These are phyloP conservation scores for Pangasius sanitwongsei DNA, from an alignment of 2,797 vertebrate genomes.

Conservation along the genomic window DNA sequence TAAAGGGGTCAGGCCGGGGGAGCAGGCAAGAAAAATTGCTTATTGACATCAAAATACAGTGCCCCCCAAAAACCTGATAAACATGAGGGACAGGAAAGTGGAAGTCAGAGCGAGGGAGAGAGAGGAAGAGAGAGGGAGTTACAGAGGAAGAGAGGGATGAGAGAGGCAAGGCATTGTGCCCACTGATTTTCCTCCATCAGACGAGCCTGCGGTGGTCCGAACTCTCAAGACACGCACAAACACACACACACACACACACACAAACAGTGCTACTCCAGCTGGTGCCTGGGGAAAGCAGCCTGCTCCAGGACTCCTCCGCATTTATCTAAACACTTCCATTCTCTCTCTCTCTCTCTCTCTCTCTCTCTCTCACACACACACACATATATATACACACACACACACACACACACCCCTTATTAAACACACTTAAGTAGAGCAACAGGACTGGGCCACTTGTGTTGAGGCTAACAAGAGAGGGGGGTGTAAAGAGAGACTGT, in stretches of 20 bases:
- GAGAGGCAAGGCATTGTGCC: constrained; percentile 74
- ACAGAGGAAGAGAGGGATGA: constrained; percentile 49
- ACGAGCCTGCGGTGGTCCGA: constrained; percentile 82
- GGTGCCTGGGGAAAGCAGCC: constrained; percentile 68
- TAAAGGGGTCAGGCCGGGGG: constrained; percentile 99
- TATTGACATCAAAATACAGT: constrained; percentile 99
- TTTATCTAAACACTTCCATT: constrained; percentile 75
- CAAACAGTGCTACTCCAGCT: constrained; percentile 40
- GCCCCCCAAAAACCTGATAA: constrained; percentile 98
- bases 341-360: constrained; percentile 45
- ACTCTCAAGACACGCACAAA: constrained; percentile 64
- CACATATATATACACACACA: constrained; percentile 51
- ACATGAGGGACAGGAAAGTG: constrained; percentile 92
- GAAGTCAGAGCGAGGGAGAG: constrained; percentile 67
- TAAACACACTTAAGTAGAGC: constrained; percentile 82
- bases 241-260: constrained; percentile 13
- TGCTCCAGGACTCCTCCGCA: constrained; percentile 75
- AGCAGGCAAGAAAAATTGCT: constrained; percentile 99
- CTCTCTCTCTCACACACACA: constrained; percentile 61
- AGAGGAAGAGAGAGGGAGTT: constrained; percentile 56
- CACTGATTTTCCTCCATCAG: constrained; percentile 82
- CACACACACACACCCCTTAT: constrained; percentile 72
- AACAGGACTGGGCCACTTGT: constrained; percentile 73
- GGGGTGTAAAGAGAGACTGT: constrained; percentile 27
- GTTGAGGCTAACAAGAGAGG: constrained; percentile 29